These are phyloP conservation scores for Synaphobranchus kaupii DNA, from an alignment of 2,797 vertebrate genomes.

Conservation along the genomic window DNA sequence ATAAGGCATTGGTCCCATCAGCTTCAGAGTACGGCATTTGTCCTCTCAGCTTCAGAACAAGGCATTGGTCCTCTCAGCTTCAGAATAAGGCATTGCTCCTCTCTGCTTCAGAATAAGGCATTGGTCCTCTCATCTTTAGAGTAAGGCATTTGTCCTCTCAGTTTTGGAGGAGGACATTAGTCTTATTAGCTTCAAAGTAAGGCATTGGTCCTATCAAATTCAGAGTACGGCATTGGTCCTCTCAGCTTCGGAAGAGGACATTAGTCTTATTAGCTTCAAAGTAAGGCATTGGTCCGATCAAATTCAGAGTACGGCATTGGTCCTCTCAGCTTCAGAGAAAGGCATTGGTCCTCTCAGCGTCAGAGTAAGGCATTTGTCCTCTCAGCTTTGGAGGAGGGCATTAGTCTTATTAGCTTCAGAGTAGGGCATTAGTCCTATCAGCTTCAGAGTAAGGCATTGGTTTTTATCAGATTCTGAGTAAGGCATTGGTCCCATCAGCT, in stretches of 20 bases:
- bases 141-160: conserved; percentile 59
- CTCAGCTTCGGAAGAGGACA: conserved; percentile 53
- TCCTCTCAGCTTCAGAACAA: conserved; percentile 24
- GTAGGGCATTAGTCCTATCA: no score
- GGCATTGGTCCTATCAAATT: conserved; percentile 25
- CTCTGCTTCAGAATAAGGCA: conserved; percentile 33
- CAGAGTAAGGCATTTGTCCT: no score
- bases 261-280: no score
- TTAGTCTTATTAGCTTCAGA: no score
- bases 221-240: conserved; percentile 56
- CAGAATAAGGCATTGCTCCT: conserved; percentile 40
- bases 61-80: conserved; percentile 60
- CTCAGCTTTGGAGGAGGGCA: no score
- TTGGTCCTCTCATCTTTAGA: not conserved
- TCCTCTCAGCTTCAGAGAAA: not conserved
- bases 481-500: no score
- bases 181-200: not conserved
- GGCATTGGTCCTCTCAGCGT: no score
- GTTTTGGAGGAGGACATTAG: conserved; percentile 48
- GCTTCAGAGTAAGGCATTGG: no score
- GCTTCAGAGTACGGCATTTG: conserved; percentile 33
- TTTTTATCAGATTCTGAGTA: no score
- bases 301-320: conserved; percentile 52
- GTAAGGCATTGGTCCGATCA: conserved; percentile 53
- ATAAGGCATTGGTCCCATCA: conserved; percentile 27